phyloP scores from a whole-genome alignment of 2,888 invertebrate genomes.

The Microctonus brassicae region DNA sequence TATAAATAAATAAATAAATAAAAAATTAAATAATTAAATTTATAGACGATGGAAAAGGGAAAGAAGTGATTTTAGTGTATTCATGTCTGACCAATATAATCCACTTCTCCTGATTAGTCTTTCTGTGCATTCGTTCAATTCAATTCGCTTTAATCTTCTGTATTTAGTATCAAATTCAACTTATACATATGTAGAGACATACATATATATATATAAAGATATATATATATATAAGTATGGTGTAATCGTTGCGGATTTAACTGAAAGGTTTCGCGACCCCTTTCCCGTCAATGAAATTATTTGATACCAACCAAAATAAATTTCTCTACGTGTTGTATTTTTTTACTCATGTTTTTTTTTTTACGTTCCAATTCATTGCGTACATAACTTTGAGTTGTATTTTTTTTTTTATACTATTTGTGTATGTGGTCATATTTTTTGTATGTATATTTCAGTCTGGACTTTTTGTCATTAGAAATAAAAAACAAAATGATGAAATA shows the following conservation, averaged over 20 bases:
- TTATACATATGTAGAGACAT: too few species aligned
- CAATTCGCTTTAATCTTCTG: not conserved
- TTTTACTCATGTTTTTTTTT: too few species aligned
- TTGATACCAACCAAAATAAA: too few species aligned
- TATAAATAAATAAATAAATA: too few species aligned
- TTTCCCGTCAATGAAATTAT: not conserved
- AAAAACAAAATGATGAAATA: too few species aligned
- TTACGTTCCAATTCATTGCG: not conserved
- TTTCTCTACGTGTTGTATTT: too few species aligned
- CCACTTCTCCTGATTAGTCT: slow-evolving; percentile 21
- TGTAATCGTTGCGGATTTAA: not conserved
- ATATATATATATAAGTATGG: too few species aligned
- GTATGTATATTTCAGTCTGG: not conserved
- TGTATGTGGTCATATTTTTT: not conserved
- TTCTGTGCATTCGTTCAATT: not conserved
- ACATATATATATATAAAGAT: too few species aligned
- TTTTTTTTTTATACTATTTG: not conserved
- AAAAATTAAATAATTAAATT: slow-evolving; percentile 15
- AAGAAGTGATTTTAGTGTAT: slow-evolving; percentile 10
- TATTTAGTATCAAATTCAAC: not conserved
- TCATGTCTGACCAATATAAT: slow-evolving; percentile 31
- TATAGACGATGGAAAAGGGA: slow-evolving; percentile 7
- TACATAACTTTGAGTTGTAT: not conserved
- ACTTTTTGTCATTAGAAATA: not conserved
- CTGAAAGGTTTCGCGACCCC: not conserved